These are phyloP conservation scores for human (Homo sapiens) DNA, from an alignment of 2,113 vertebrate species.

Conservation along the genomic window DNA sequence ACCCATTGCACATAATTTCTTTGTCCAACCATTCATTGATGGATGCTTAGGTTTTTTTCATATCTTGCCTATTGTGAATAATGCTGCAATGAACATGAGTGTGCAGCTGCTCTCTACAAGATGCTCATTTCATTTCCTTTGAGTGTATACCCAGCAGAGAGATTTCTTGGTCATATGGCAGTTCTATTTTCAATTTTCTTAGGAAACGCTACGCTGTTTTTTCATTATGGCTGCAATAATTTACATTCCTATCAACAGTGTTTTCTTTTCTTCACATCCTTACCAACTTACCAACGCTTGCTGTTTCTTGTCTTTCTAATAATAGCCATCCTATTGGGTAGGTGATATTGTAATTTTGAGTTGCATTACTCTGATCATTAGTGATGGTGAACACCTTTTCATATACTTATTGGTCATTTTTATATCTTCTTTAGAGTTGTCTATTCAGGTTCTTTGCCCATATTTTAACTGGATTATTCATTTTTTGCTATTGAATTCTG, in stretches of 20 bases:
- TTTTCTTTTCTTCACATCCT: not conserved
- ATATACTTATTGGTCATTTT: not conserved
- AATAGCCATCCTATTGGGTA: not conserved
- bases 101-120: not conserved
- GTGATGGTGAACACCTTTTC: not conserved
- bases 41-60: not conserved
- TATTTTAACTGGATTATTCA: not conserved
- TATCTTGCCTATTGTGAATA: not conserved
- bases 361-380: not conserved
- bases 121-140: not conserved
- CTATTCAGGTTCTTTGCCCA: not conserved
- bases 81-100: not conserved
- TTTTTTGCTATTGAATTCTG: not conserved
- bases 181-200: not conserved
- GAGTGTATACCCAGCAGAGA: not conserved
- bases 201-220: not conserved
- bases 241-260: not conserved
- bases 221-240: not conserved
- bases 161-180: not conserved
- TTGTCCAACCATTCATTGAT: not conserved
- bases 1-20: not conserved
- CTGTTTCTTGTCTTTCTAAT: not conserved
- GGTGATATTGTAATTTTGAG: not conserved
- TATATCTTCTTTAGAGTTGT: not conserved
- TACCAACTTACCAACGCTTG: rapidly evolving